A percentile compares a stretch with the other conserved stretches of the same genome.
Evolutionary conservation across 2,113 vertebrate species (phyloP).

Genomic region (Vulpes vulpes): DNA sequence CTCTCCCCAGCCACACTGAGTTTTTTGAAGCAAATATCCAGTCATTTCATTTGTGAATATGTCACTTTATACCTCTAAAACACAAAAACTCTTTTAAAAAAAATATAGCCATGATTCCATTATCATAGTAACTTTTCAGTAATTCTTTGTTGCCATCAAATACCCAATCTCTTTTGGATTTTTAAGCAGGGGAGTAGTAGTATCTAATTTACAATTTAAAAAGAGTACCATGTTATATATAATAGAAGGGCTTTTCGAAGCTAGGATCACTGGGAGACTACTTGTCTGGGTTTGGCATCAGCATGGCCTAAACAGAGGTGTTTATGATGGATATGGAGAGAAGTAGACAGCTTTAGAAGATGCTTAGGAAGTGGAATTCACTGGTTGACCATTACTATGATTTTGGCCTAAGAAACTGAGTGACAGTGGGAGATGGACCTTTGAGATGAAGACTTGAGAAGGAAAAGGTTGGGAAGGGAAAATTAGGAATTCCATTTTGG

Average conservation of each 20-base stretch:
- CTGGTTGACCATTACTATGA: neutral
- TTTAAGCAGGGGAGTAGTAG: neutral
- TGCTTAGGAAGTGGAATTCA: neutral
- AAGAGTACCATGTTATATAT: neutral
- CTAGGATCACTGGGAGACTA: neutral
- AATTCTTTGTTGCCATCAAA: neutral
- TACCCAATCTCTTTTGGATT: neutral
- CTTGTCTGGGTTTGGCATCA: neutral
- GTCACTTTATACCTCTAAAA: neutral
- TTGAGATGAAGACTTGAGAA: neutral
- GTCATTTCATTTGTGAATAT: conserved; percentile 26
- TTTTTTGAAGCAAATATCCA: neutral
- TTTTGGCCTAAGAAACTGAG: neutral
- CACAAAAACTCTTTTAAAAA: neutral
- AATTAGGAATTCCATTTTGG: neutral
- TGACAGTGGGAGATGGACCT: neutral
- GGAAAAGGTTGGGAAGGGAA: neutral
- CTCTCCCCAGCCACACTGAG: neutral
- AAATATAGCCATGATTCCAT: neutral
- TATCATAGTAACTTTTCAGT: neutral
- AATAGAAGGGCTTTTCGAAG: neutral
- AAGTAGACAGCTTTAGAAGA: neutral
- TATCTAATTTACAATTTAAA: neutral
- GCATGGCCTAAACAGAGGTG: neutral
- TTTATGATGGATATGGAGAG: neutral